Conservation (phyloP, 2,113 vertebrate species). For the Coregonus clupeaformis region DNA sequence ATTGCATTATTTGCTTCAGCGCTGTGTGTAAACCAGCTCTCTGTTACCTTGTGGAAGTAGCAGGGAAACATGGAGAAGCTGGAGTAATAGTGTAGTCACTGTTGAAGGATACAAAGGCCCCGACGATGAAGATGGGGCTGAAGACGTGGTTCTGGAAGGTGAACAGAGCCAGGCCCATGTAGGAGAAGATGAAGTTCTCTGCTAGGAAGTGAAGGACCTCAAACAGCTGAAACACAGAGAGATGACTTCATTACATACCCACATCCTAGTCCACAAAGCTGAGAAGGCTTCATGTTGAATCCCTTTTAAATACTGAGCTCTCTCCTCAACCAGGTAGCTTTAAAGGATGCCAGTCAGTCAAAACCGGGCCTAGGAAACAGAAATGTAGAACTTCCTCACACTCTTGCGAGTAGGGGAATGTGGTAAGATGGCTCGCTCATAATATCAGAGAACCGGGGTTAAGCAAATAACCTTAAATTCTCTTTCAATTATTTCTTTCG, state of each 20-base stretch:
- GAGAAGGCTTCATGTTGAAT: not conserved
- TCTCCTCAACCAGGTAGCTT: not conserved
- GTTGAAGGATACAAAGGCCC: slow-evolving; percentile 93
- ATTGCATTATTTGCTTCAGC: too few relatives aligned
- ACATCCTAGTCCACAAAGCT: not conserved
- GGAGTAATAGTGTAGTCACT: too few relatives aligned
- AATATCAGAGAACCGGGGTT: too few relatives aligned
- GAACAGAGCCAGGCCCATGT: slow-evolving; percentile 96
- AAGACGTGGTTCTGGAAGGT: slow-evolving; percentile 98
- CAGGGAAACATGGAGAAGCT: too few relatives aligned
- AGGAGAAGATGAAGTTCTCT: slow-evolving; percentile 98
- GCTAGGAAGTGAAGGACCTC: slow-evolving; percentile 95
- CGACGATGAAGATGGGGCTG: slow-evolving; percentile 92
- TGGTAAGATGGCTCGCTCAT: too few relatives aligned
- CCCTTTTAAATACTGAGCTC: not conserved
- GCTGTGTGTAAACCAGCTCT: too few relatives aligned
- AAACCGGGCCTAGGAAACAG: too few relatives aligned
- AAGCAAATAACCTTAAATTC: too few relatives aligned
- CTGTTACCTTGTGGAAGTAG: too few relatives aligned
- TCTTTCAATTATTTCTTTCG: too few relatives aligned
- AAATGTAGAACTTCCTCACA: not conserved
- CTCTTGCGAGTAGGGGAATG: too few relatives aligned
- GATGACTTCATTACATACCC: not conserved
- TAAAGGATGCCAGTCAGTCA: not conserved
- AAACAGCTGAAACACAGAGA: slow-evolving; percentile 79